phyloP scores from a whole-genome alignment of 2,797 vertebrate species.

The Hoplostethus mediterraneus region DNA sequence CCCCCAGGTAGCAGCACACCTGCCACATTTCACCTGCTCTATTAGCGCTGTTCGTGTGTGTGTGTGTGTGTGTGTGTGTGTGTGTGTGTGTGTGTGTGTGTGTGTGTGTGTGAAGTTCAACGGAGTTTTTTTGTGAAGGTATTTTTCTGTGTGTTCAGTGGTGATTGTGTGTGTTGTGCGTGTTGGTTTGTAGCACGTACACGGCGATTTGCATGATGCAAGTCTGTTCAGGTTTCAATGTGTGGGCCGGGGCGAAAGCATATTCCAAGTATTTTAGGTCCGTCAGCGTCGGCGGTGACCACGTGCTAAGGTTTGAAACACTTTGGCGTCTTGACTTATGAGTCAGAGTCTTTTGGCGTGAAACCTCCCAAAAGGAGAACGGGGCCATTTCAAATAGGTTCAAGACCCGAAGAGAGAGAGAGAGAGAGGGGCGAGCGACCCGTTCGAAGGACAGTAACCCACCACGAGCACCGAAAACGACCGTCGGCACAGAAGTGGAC shows the following conservation, averaged over 20 bases:
- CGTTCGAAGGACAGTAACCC: too few relatives aligned
- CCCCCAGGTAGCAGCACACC: constrained; percentile 42
- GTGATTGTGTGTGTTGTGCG: background rate
- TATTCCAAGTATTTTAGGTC: constrained; percentile 6
- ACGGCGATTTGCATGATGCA: constrained; percentile 64
- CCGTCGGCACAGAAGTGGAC: too few relatives aligned
- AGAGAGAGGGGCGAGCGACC: too few relatives aligned
- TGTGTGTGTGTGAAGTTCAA: background rate
- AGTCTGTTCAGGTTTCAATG: constrained; percentile 28
- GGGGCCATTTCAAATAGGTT: too few relatives aligned
- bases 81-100: background rate
- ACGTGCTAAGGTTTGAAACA: too few relatives aligned
- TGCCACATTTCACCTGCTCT: constrained; percentile 56
- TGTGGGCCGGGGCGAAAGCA: constrained; percentile 46
- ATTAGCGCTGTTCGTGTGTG: background rate
- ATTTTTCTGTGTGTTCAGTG: background rate
- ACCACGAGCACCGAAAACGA: too few relatives aligned
- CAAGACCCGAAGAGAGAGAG: too few relatives aligned
- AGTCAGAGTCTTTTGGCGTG: too few relatives aligned
- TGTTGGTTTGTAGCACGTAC: constrained; percentile 10
- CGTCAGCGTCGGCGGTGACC: background rate
- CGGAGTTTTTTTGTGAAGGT: background rate
- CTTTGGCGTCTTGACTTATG: too few relatives aligned
- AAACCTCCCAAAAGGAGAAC: too few relatives aligned
- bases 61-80: background rate